These are phyloP conservation scores for Calidris pugnax DNA, from an alignment of 2,113 vertebrate genomes.

Conservation along the genomic window DNA sequence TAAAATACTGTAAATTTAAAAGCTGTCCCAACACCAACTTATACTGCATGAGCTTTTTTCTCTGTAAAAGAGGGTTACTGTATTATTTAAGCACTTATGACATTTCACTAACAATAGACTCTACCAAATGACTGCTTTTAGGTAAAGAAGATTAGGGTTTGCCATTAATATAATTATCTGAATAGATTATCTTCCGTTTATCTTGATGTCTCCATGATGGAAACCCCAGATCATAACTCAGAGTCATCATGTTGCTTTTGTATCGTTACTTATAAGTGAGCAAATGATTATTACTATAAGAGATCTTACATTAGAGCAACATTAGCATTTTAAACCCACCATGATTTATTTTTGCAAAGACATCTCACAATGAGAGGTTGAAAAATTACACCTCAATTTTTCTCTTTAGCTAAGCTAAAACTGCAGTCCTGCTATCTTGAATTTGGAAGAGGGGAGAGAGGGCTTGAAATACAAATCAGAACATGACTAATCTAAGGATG, in stretches of 20 bases:
- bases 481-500: background rate
- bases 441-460: background rate
- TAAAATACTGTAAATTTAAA: background rate
- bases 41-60: background rate
- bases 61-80: background rate
- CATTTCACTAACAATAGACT: background rate
- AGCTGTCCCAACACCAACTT: background rate
- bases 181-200: slow-evolving; percentile 36
- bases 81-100: slow-evolving; percentile 21
- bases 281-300: slow-evolving; percentile 13
- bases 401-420: background rate
- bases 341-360: slow-evolving; percentile 44
- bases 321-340: slow-evolving; percentile 5
- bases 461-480: background rate
- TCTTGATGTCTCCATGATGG: slow-evolving; percentile 5
- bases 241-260: slow-evolving; percentile 3
- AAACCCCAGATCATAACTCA: slow-evolving; percentile 35
- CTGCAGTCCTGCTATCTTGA: background rate
- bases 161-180: slow-evolving; percentile 57
- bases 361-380: background rate
- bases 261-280: background rate
- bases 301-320: background rate
- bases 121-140: slow-evolving; percentile 22
- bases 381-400: background rate
- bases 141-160: slow-evolving; percentile 42